Conservation (phyloP, 2,888 invertebrate genomes). For the Phalangium opilio region DNA sequence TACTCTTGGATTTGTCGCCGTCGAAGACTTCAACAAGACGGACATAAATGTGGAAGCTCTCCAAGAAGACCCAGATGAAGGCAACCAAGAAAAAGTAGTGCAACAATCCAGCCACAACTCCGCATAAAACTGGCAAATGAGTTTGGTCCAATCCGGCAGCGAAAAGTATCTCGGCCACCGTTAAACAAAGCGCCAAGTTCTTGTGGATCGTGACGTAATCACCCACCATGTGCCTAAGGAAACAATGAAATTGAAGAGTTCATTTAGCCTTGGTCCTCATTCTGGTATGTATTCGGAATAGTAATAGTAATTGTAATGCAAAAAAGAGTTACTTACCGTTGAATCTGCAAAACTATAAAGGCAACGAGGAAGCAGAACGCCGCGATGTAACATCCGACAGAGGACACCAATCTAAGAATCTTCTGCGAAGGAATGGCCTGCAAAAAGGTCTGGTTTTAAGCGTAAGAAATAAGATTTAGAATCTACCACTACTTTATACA, state of each 20-base stretch:
- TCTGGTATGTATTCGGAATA: too few species aligned
- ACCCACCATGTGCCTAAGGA: slow-evolving; percentile 24
- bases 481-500: too few species aligned
- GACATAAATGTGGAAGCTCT: slow-evolving; percentile 89
- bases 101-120: slow-evolving; percentile 70
- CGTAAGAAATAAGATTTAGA: too few species aligned
- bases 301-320: too few species aligned
- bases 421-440: too few species aligned
- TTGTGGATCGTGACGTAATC: slow-evolving; percentile 91
- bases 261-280: too few species aligned
- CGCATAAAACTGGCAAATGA: slow-evolving; percentile 64
- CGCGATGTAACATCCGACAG: slow-evolving; percentile 65
- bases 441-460: too few species aligned
- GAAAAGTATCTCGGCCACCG: slow-evolving; percentile 80
- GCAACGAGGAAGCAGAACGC: slow-evolving; percentile 61
- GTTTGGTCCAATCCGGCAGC: slow-evolving; percentile 79
- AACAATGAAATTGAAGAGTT: too few species aligned
- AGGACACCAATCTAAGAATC: too few species aligned
- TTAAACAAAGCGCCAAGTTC: slow-evolving; percentile 78
- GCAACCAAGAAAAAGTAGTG: slow-evolving; percentile 67
- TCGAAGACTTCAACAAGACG: slow-evolving; percentile 89
- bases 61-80: slow-evolving; percentile 91
- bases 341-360: slow-evolving; percentile 48
- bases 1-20: slow-evolving; percentile 68
- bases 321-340: slow-evolving; percentile 10